phyloP scores from a whole-genome alignment of 2,888 invertebrate species.

The Phyllotreta cruciferae region DNA sequence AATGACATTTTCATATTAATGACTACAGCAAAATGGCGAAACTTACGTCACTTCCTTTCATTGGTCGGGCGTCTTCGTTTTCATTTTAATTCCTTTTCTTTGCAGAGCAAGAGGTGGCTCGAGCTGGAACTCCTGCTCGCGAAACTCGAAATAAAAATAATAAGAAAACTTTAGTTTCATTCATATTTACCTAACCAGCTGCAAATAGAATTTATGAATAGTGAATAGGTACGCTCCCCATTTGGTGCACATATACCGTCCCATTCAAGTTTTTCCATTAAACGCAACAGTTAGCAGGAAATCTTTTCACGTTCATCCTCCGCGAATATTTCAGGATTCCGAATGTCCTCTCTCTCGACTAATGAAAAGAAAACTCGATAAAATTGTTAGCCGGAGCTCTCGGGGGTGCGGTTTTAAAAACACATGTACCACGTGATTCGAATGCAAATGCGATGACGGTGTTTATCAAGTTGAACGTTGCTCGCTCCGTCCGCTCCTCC shows the following conservation, averaged over 20 bases:
- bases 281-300: slow-evolving; percentile 17
- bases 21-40: slow-evolving; percentile 51
- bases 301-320: slow-evolving; percentile 17
- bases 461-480: slow-evolving; percentile 57
- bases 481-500: slow-evolving; percentile 53
- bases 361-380: slow-evolving; percentile 31
- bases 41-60: slow-evolving; percentile 48
- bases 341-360: slow-evolving; percentile 13
- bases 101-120: slow-evolving; percentile 12
- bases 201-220: too few species aligned
- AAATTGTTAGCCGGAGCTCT: slow-evolving; percentile 36
- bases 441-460: slow-evolving; percentile 59
- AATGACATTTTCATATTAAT: slow-evolving; percentile 54
- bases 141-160: too few species aligned
- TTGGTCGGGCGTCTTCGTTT: slow-evolving; percentile 32
- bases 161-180: too few species aligned
- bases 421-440: slow-evolving; percentile 57
- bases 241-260: background rate
- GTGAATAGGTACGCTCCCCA: too few species aligned
- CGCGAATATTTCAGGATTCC: slow-evolving; percentile 24
- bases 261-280: slow-evolving; percentile 20
- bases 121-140: background rate
- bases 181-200: too few species aligned
- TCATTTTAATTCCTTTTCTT: slow-evolving; percentile 30
- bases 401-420: slow-evolving; percentile 40